Base-by-base conservation (phyloP, 1,140 invertebrate genomes). In the Triops cancriformis region DNA sequence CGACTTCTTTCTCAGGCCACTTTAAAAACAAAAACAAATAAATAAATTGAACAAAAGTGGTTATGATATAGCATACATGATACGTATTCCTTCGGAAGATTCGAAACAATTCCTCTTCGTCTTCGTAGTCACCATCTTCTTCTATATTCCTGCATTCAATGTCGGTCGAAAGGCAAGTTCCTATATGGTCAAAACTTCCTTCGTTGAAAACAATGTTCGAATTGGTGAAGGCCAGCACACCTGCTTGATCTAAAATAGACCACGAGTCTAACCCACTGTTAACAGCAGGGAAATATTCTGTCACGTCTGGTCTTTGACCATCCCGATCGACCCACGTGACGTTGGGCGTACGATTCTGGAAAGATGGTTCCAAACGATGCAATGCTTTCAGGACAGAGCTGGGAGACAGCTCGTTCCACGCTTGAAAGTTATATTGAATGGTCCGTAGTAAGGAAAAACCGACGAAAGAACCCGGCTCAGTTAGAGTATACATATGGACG, bases 191-290 rank as follows among this genome's bases (percentile, higher is more conserved):
- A 64, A 64, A 9, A 23, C 14, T n/a, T 64, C 23, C 51, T 23
- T 23, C 51, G 51, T 5, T 64, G 51, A 64, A 18, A 64, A 23
- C 23, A 26, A 88, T 77, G 10, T 79, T 64, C 1, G 82, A 81
- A 82, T 87, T 84, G 1, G 86, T 84, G 79, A 88, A 85, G 0
- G 87, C 78, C 14, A 85, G 72, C 1, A 88, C 78, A 31, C 83
- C 84, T 28, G 83, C 82, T 31, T 83, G 81, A 4, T 79, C 75
- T 7, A 88, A 86, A 2, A 86, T 86, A 26, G 82, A 80, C 73
- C 83, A 83, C 0, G 85, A 79, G 80, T 87, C 85, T 5, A 82
- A 41, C 10, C 84, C 86, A 75, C 83, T 82, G 79, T 85, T 85
- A 73, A 81, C 81, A 0, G 85, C 82, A 31, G 80, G 80, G 76